phyloP scores from a whole-genome alignment of 2,113 vertebrate genomes.

The Felis chaus region DNA sequence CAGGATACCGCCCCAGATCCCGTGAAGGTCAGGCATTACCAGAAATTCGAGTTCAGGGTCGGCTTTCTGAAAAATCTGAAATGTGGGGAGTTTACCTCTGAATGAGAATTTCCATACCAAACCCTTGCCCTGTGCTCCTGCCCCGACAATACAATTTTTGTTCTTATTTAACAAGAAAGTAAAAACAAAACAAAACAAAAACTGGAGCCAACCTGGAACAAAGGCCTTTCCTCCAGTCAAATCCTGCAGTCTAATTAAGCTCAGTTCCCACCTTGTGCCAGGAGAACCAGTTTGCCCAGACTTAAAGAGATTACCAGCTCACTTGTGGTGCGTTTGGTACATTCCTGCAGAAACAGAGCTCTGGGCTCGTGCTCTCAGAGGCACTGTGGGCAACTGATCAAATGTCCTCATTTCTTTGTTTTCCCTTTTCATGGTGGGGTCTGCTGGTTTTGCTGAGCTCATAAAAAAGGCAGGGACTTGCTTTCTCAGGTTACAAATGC shows the following conservation, averaged over 20 bases:
- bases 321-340: background rate
- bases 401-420: background rate
- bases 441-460: background rate
- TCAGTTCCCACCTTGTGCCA: background rate
- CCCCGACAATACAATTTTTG: background rate
- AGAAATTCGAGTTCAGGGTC: background rate
- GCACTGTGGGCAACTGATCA: background rate
- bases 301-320: background rate
- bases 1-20: background rate
- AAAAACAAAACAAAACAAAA: background rate
- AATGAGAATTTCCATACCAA: background rate
- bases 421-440: background rate
- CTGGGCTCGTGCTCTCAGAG: background rate
- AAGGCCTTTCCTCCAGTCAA: constrained; percentile 40
- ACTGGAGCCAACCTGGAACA: background rate
- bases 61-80: background rate
- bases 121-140: background rate
- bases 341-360: background rate
- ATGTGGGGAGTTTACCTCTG: background rate
- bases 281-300: constrained; percentile 65
- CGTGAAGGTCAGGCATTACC: background rate
- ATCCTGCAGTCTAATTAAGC: constrained; percentile 27
- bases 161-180: constrained; percentile 30
- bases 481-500: background rate
- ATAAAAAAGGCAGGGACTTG: background rate